Evolutionary conservation across 2,113 vertebrate species (phyloP), one percentile per base, ranked within the genome.

Genomic region (Dolichallabes microphthalmus): DNA sequence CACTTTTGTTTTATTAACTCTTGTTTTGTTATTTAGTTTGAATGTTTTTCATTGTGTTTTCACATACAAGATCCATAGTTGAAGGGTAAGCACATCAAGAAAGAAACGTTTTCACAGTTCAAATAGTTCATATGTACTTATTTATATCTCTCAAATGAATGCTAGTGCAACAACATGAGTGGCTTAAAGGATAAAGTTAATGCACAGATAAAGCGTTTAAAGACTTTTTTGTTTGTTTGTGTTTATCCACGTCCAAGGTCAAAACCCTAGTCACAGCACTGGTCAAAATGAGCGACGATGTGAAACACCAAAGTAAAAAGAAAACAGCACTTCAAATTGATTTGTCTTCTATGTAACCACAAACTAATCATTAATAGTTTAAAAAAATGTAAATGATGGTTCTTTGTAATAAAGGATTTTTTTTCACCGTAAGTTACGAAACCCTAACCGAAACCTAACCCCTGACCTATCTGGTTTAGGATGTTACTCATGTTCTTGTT

Each of bases 401-500:
- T 15, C 7, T 15, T 30, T 30, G 8, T n/a, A 3, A 27, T 45
- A 22, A 50, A 15, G 5, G 6, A 53, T 8, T 52, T 52, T 52
- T 20, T 45, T 68, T 32, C 17, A 12, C 8, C 2, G 22, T 2
- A 58, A 20, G 57, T 22, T 79, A 22, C 14, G 76, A 25, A 60
- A 39, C 55, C 19, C 8, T 77, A 76, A 57, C 6, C 19, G 1
- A 78, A 76, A 19, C 74, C 74, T 30, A 58, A 78, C 76, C 76
- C 8, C 2, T 35, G 76, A 78, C 25, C 22, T 73, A 15, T 60
- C 57, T 20, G 7, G 27, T 68, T 82, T 66, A 22, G 53, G 66
- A 58, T 73, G 66, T 83, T 52, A 1, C 66, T 71, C 45, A 58
- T n/a, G 53, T 71, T 76, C 80, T 80, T 73, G 57, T 45, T 74